Base-by-base conservation (phyloP, 2,888 invertebrate genomes). In the Patella pellucida region DNA sequence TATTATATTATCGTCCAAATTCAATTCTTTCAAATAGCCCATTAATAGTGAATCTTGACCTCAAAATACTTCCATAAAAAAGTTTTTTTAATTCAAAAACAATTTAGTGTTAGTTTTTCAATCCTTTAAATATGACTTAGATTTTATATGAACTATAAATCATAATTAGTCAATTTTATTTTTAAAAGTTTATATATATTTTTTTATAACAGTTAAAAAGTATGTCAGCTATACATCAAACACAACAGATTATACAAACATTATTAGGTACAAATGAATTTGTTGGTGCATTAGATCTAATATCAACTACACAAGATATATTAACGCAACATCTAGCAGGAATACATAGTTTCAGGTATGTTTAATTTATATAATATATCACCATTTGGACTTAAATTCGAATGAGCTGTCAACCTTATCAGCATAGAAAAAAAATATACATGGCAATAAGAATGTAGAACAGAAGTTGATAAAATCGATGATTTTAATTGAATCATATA, bases 151-250 rank as follows among this genome's bases (percentile, higher is more conserved):
- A 41, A 41, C 31, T 7, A 41, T 9, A 41, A 41, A 41, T 41
- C 41, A 7, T 41, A 7, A 41, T 41, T 41, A 41, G 41, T 41
- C 5, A 41, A 9, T 41, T 41, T 41, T 0, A 41, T 41, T 41
- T 41, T 41, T 9, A 41, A 41, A 41, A 41, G 41, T 31, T 31
- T 31, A 31, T 41, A 41, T 41, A 31, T 41, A 41, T 41, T 54
- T 62, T 12, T 41, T 74, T 69, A 14, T 79, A 78, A 11, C 85
- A 93, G 92, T 92, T 98, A 69, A 96, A 96, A 89, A 92, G 98
- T 76, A 98, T 99, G 95, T 94, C 95, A 11, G 97, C 97, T 4
- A 97, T 99, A 12, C 95, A 98, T 90, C 98, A 99, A 92, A 98
- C 99, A 23, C 99, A 99, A 90, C 96, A 98, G 1, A 98, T 97